Evolutionary conservation across 1,140 invertebrate species (phyloP), one percentile per base, ranked within the genome.

Genomic region (Heliconius congener): DNA sequence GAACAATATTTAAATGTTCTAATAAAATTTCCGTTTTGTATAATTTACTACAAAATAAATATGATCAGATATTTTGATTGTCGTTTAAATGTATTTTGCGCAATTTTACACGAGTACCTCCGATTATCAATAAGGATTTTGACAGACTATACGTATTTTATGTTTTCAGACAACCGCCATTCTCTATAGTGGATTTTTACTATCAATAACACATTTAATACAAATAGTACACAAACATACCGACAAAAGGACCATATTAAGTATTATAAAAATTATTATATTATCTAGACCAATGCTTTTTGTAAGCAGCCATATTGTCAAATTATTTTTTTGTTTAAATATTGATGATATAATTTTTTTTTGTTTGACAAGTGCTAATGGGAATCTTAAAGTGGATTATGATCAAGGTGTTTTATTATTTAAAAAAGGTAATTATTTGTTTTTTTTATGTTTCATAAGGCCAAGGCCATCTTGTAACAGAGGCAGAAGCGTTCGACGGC

Each of bases 371-470:
- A 77, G 74, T 30, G 83, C 73, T 19, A 71, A 52, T 13, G 90
- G 89, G 1, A 91, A 91, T 74, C 79, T 93, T 19, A 91, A 87
- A 81, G 52, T 87, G 74, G 91, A 93, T 81, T 88, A 89, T 78
- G 91, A 93, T 76, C 90, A 92, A 83, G 91, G 91, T 4, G 90
- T 81, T 18, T 57, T 81, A 4, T 55, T 93, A 70, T 93, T 88
- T 83, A 90, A 86, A 50, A 91, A 87, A 89, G 88, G 90, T 91
- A 77, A 75, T 78, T 66, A 37, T 78, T n/a, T 70, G 27, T 66
- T 71, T 27, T 42, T 73, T 80, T 84, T 77, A 60, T 66, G 57
- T 18, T 71, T 60, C 19, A 42, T 6, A 46, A 46, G 42, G 13
- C 42, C 42, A 37, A 37, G 34, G 34, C 34, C 6, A 4, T 37